Percentiles rank a stretch among this genome's conserved stretches.
Conservation (phyloP, 2,888 invertebrate species). For the Athalia cordata region DNA sequence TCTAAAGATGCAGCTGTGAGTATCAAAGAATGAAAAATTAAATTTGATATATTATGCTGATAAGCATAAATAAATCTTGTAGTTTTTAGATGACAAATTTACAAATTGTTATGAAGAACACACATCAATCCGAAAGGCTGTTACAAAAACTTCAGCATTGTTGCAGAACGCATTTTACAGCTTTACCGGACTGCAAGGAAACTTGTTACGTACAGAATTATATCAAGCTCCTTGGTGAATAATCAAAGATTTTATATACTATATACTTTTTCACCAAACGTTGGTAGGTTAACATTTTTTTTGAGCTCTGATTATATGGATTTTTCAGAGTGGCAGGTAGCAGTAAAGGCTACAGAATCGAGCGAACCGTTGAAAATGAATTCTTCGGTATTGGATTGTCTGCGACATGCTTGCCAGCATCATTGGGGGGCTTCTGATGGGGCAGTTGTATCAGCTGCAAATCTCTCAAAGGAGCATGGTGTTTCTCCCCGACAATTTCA, state of each 20-base stretch:
- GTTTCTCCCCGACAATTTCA: constrained; percentile 79
- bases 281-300: no score
- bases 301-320: no score
- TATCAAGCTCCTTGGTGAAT: constrained; percentile 68
- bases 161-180: constrained; percentile 67
- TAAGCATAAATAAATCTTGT: constrained; percentile 52
- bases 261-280: no score
- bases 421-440: constrained; percentile 77
- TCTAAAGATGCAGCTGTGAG: constrained; percentile 82
- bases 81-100: constrained; percentile 67
- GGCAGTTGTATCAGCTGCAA: constrained; percentile 76
- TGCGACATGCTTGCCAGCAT: constrained; percentile 75
- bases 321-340: constrained; percentile 78
- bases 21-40: constrained; percentile 54
- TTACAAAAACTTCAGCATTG: constrained; percentile 67
- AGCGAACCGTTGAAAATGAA: constrained; percentile 61
- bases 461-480: constrained; percentile 76
- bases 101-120: constrained; percentile 67
- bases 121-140: constrained; percentile 63
- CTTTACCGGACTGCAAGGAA: constrained; percentile 68
- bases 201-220: constrained; percentile 67
- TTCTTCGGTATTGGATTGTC: constrained; percentile 74
- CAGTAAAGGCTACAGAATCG: constrained; percentile 70
- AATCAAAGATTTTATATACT: neutral
- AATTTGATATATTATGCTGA: constrained; percentile 1